Evolutionary conservation across 2,797 vertebrate species (phyloP), one percentile per base, ranked within the genome.

Genomic region (Macroramphosus scolopax): DNA sequence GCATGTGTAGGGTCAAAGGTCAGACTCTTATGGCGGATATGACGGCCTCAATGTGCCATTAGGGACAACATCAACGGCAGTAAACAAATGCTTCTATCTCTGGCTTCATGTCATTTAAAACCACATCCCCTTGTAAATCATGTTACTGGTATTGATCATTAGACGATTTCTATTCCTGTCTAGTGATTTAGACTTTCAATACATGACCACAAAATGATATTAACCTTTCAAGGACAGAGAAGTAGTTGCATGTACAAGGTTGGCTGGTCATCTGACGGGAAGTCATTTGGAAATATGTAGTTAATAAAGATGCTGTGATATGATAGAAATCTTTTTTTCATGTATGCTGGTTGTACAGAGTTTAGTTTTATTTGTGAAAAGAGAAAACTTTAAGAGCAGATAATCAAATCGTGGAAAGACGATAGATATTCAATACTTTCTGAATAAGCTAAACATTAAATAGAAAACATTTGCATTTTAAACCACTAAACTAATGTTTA

Each of bases 121-220:
- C 59, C 58, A 29, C 58, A 29, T 18, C 52, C 41, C 36, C 26
- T 32, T 61, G 11, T 26, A 30, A 60, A 68, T 72, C 62, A 53
- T 54, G 67, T 31, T 34, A 57, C 17, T 68, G 45, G 3, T 54
- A 48, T 39, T 37, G 39, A 50, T 13, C 29, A 12, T 25, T 29
- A 0, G 45, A 41, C 29, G 45, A 57, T 41, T 61, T 45, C 30
- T 51, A 63, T 18, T 29, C 15, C 15, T 47, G 25, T 54, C 4
- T 15, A 7, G 39, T 39, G 34, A 45, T 51, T 32, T 18, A 44
- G 37, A 39, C 25, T 10, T 47, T 63, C 14, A 41, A 24, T n/a
- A 38, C 2, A 18, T 17, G 22, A 45, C 17, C 22, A 39, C 26
- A 33, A 52, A 47, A 59, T n/a, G 50, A 16, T n/a, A n/a, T n/a